phyloP scores from a whole-genome alignment of 2,797 vertebrate genomes.

The Austrolebias charrua region DNA sequence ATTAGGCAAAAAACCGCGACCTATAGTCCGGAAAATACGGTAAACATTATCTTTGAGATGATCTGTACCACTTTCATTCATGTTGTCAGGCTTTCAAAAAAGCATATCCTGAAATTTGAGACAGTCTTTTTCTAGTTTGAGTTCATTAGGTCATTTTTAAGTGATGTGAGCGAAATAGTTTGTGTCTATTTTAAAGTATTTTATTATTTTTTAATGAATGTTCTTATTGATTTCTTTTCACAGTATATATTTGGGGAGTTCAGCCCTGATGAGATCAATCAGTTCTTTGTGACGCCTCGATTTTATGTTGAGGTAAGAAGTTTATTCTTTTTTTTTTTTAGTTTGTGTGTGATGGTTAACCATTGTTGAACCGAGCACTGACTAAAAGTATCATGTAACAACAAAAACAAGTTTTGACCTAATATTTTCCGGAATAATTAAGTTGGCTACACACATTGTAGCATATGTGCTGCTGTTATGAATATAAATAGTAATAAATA shows the following conservation, averaged over 20 bases:
- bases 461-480: too few relatives aligned
- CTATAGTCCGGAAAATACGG: too few relatives aligned
- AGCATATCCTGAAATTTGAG: background rate
- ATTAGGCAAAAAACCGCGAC: too few relatives aligned
- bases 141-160: background rate
- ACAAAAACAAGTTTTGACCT: background rate
- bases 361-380: background rate
- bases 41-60: background rate
- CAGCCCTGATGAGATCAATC: slow-evolving; percentile 98
- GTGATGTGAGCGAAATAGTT: background rate
- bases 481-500: too few relatives aligned
- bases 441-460: background rate
- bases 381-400: background rate
- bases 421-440: background rate
- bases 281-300: slow-evolving; percentile 97
- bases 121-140: background rate
- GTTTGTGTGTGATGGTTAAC: background rate
- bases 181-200: background rate
- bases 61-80: background rate
- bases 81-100: background rate
- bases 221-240: slow-evolving; percentile 58
- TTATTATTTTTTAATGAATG: slow-evolving; percentile 19
- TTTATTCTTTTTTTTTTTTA: background rate
- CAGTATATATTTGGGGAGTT: slow-evolving; percentile 99
- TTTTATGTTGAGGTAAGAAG: slow-evolving; percentile 96